phyloP scores from a whole-genome alignment of 2,888 invertebrate genomes.

The Rutpela maculata region DNA sequence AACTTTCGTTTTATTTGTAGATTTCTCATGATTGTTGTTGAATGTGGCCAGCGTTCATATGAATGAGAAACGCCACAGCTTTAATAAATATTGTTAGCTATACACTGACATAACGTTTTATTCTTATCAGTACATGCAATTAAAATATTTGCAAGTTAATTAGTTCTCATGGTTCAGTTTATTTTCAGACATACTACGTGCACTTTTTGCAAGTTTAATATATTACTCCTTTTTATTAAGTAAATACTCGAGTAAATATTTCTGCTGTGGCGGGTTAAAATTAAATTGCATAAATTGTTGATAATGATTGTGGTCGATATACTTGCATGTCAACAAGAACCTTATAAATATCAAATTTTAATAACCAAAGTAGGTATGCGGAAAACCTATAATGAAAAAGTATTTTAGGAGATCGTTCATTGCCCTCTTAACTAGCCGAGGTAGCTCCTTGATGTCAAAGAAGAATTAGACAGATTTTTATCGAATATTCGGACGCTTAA shows the following conservation, averaged over 20 bases:
- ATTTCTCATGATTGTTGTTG: slow-evolving; percentile 25
- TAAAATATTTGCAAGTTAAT: slow-evolving; percentile 16
- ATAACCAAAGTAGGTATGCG: no score
- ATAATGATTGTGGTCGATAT: no score
- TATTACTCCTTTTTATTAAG: no score
- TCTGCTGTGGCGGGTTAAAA: neutral
- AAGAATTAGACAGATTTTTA: no score
- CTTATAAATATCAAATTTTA: no score
- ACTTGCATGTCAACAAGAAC: no score
- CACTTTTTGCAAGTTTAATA: neutral
- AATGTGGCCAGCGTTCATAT: neutral
- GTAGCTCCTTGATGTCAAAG: no score
- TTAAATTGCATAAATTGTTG: no score
- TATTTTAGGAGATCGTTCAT: no score
- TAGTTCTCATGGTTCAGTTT: neutral
- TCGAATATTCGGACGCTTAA: no score
- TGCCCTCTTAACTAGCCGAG: no score
- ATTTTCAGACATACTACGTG: slow-evolving; percentile 1
- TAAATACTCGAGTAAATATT: neutral
- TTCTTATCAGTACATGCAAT: slow-evolving; percentile 12
- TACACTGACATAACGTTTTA: neutral
- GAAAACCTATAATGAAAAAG: no score
- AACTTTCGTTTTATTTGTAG: slow-evolving; percentile 15
- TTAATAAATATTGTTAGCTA: slow-evolving; percentile 7
- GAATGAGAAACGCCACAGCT: slow-evolving; percentile 4